A percentile compares a stretch with the other conserved stretches of the same genome.
Evolutionary conservation across 2,113 vertebrate genomes (phyloP).

Genomic region (Bothrops jararaca): DNA sequence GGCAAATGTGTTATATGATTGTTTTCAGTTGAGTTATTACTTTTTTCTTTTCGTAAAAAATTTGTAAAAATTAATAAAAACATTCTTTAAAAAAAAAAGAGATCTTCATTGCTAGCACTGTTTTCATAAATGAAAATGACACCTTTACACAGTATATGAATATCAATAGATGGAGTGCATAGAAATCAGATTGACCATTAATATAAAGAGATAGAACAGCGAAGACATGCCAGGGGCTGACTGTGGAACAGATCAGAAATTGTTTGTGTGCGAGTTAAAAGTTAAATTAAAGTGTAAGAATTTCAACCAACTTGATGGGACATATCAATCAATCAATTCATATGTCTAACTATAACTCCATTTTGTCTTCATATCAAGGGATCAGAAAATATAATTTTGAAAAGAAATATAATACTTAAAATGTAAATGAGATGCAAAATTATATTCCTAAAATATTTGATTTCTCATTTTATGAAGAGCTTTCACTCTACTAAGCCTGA

Average conservation of each 20-base stretch:
- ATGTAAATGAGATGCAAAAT: not conserved
- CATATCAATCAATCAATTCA: not conserved
- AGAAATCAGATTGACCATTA: not conserved
- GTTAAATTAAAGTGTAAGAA: not conserved
- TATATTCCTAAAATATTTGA: not conserved
- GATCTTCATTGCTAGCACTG: not conserved
- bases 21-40: too few relatives aligned
- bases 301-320: not conserved
- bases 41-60: too few relatives aligned
- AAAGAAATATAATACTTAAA: not conserved
- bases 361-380: not conserved
- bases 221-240: not conserved
- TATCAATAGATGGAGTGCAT: not conserved
- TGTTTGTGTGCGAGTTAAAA: not conserved
- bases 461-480: not conserved
- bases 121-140: not conserved
- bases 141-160: not conserved
- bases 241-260: not conserved
- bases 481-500: not conserved
- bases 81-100: too few relatives aligned
- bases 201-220: not conserved
- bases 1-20: too few relatives aligned
- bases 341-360: not conserved
- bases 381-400: not conserved
- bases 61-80: too few relatives aligned